Conservation (phyloP, 2,888 invertebrate species). For the Caenorhabditis zanzibari region DNA sequence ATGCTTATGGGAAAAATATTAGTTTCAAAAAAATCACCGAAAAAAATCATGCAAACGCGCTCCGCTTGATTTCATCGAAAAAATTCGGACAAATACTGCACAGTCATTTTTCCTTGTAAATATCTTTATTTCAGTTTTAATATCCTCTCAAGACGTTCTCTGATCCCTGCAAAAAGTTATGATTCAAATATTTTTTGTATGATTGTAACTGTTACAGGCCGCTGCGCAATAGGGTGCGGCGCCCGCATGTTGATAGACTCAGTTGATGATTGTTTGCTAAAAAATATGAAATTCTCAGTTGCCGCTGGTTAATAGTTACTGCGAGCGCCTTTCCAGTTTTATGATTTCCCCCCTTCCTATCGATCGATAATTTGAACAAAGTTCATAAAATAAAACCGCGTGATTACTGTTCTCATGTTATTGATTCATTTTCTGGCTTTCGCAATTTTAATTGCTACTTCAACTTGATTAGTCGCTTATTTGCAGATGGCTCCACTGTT, state of each 20-base stretch:
- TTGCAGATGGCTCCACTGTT: slow-evolving; percentile 77
- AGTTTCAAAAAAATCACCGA: too few relatives aligned
- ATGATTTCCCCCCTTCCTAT: background rate
- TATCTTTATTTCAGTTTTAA: too few relatives aligned
- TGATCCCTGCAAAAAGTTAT: too few relatives aligned
- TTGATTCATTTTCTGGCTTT: slow-evolving; percentile 13
- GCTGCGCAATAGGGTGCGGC: slow-evolving; percentile 31
- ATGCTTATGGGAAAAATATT: too few relatives aligned
- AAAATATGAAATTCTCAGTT: too few relatives aligned
- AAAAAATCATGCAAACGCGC: too few relatives aligned
- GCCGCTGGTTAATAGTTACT: too few relatives aligned
- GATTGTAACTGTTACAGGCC: background rate
- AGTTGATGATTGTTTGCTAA: background rate
- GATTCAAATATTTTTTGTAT: too few relatives aligned
- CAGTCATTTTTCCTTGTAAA: too few relatives aligned
- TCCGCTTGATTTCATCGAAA: too few relatives aligned
- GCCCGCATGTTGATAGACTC: slow-evolving; percentile 51
- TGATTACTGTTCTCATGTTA: background rate
- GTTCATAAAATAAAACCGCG: background rate
- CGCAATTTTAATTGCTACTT: background rate
- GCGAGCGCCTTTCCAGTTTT: slow-evolving; percentile 1
- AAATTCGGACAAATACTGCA: too few relatives aligned
- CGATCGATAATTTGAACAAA: background rate
- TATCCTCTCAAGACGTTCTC: too few relatives aligned
- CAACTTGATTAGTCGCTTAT: background rate